Evolutionary conservation across 2,797 vertebrate species (phyloP).

Genomic region (Enteromius afrohamiltoni): DNA sequence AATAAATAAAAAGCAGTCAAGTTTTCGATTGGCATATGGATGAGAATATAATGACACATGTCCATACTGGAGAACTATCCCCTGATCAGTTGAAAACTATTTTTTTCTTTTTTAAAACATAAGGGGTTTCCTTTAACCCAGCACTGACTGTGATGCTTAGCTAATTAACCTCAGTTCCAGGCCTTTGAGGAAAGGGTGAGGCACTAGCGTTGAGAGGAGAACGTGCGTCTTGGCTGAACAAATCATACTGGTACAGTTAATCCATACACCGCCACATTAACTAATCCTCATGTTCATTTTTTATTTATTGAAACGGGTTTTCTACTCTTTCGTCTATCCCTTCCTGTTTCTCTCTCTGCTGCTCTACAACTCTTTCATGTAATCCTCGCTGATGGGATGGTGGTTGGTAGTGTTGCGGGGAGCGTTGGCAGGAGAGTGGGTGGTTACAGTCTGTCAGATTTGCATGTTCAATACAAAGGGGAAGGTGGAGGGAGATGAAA

Average conservation of each 20-base stretch:
- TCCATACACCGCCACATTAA: slow-evolving; percentile 19
- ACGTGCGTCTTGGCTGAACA: slow-evolving; percentile 7
- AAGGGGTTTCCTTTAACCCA: neutral
- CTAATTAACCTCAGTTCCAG: slow-evolving; percentile 22
- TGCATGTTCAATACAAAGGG: slow-evolving; percentile 51
- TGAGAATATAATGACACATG: neutral
- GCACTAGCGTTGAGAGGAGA: neutral
- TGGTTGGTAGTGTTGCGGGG: neutral
- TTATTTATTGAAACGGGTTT: slow-evolving; percentile 21
- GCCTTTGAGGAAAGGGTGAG: neutral
- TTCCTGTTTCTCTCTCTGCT: slow-evolving; percentile 28
- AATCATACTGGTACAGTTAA: slow-evolving; percentile 19
- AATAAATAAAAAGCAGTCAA: too few relatives aligned
- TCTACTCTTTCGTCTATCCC: slow-evolving; percentile 17
- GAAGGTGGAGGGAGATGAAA: slow-evolving; percentile 24
- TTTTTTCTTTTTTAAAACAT: neutral
- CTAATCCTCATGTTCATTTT: slow-evolving; percentile 49
- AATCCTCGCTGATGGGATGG: slow-evolving; percentile 44
- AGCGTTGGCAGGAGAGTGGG: slow-evolving; percentile 30
- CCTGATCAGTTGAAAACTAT: neutral
- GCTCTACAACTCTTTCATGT: slow-evolving; percentile 45
- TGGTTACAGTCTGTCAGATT: slow-evolving; percentile 52
- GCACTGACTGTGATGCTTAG: neutral
- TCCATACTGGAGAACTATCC: too few relatives aligned
- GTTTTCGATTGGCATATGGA: neutral